A percentile compares a stretch with the other conserved stretches of the same genome.
Evolutionary conservation across 2,113 vertebrate genomes (phyloP).

Genomic region (Entelurus aequoreus): DNA sequence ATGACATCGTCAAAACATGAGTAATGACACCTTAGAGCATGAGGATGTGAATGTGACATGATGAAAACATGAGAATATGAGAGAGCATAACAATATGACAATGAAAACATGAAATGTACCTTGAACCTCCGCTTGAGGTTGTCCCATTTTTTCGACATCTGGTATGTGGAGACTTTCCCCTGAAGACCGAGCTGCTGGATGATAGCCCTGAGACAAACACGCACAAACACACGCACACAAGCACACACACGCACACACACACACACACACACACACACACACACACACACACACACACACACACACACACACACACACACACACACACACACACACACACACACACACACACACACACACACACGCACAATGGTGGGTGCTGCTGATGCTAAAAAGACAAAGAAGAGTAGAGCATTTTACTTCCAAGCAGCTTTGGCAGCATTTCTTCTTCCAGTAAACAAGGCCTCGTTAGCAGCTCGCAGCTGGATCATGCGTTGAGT

Average conservation of each 20-base stretch:
- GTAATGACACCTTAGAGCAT: too few relatives aligned
- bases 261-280: too few relatives aligned
- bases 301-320: too few relatives aligned
- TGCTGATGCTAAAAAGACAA: background rate
- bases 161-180: constrained; percentile 69
- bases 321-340: too few relatives aligned
- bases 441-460: constrained; percentile 55
- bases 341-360: too few relatives aligned
- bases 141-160: constrained; percentile 77
- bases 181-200: constrained; percentile 69
- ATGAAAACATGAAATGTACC: constrained; percentile 12
- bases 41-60: too few relatives aligned
- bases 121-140: constrained; percentile 76
- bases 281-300: background rate
- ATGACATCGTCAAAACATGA: too few relatives aligned
- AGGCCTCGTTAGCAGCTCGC: constrained; percentile 2
- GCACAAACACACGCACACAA: too few relatives aligned
- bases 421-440: constrained; percentile 73
- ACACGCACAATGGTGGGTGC: background rate
- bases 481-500: background rate
- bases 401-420: constrained; percentile 26
- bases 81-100: too few relatives aligned
- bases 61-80: too few relatives aligned
- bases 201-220: constrained; percentile 55
- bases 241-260: too few relatives aligned